phyloP scores from a whole-genome alignment of 2,797 vertebrate species.

The Eupleurogrammus muticus region DNA sequence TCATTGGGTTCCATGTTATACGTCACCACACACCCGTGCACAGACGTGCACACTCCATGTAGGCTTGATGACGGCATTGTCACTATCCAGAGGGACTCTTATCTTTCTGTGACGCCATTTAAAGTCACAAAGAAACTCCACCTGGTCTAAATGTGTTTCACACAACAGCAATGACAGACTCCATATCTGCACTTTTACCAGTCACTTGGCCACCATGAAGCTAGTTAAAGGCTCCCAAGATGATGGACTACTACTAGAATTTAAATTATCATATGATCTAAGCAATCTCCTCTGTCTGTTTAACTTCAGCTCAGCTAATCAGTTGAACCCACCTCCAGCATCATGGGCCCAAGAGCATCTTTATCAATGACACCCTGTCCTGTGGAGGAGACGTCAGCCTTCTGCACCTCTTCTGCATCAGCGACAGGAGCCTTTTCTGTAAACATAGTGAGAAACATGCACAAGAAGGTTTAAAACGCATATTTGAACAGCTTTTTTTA shows the following conservation, averaged over 20 bases:
- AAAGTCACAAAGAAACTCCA: not conserved
- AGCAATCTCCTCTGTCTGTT: not conserved
- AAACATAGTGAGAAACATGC: conserved; percentile 23
- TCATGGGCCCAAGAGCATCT: conserved; percentile 97
- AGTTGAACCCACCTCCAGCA: conserved; percentile 89
- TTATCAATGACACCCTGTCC: conserved; percentile 98
- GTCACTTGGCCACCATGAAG: not conserved
- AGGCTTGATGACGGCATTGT: conserved; percentile 28
- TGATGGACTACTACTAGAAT: not conserved
- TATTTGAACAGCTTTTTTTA: no score
- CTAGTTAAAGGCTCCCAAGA: not conserved
- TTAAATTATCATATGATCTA: not conserved
- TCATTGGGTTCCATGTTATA: conserved; percentile 60
- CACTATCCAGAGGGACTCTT: conserved; percentile 42
- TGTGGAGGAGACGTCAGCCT: conserved; percentile 94
- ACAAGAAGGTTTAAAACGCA: not conserved
- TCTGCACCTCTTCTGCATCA: conserved; percentile 95
- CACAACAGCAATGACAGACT: not conserved
- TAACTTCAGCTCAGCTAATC: not conserved
- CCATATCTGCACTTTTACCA: not conserved
- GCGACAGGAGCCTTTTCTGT: conserved; percentile 92
- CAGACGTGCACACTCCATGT: not conserved
- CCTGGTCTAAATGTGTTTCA: conserved; percentile 10
- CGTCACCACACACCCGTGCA: conserved; percentile 46
- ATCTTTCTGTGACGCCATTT: conserved; percentile 40